phyloP scores from a whole-genome alignment of 2,888 invertebrate species.

The Dione juno region DNA sequence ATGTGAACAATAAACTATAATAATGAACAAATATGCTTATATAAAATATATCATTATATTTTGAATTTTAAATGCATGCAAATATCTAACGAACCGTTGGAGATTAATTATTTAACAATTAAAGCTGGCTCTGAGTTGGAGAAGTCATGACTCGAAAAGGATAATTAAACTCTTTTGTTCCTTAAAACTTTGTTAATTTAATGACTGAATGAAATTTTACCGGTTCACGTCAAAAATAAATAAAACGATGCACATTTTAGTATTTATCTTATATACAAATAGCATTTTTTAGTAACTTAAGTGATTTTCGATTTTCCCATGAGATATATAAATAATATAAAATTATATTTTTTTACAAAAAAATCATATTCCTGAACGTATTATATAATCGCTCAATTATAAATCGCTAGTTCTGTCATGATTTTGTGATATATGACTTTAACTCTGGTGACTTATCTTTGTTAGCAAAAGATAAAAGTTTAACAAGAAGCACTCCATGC shows the following conservation, averaged over 20 bases:
- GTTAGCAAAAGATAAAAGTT: too few species aligned
- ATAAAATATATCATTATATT: neutral
- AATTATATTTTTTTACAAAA: too few species aligned
- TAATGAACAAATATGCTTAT: neutral
- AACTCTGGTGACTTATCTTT: too few species aligned
- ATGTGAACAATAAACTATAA: too few species aligned
- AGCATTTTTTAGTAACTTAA: too few species aligned
- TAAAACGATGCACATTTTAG: neutral
- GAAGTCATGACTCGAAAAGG: slow-evolving; percentile 31
- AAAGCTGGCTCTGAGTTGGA: slow-evolving; percentile 26
- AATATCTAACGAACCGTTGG: slow-evolving; percentile 36
- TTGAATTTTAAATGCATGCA: slow-evolving; percentile 2
- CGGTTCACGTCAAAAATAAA: neutral
- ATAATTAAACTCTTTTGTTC: slow-evolving; percentile 36
- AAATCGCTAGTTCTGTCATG: too few species aligned
- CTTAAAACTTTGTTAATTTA: slow-evolving; percentile 24
- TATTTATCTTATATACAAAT: neutral
- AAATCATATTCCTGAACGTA: too few species aligned
- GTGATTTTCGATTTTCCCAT: too few species aligned
- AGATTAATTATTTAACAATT: slow-evolving; percentile 40
- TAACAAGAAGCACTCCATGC: too few species aligned
- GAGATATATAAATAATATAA: too few species aligned
- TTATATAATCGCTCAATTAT: too few species aligned
- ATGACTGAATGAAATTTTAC: slow-evolving; percentile 2
- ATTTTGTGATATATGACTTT: too few species aligned